Conservation (phyloP, 2,113 vertebrate species). For the Mola mola region DNA sequence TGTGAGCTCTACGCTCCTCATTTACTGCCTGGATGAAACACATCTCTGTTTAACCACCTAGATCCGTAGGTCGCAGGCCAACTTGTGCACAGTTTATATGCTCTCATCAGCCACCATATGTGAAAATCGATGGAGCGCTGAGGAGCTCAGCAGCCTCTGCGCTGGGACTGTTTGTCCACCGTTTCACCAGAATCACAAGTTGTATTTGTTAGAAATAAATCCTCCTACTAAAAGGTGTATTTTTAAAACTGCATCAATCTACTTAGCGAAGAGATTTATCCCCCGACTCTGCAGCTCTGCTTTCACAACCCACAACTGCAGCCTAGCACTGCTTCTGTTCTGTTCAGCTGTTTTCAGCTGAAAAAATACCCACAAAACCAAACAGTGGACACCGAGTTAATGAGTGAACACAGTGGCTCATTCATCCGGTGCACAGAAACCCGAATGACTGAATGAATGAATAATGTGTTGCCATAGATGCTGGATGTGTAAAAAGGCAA, state of each 20-base stretch:
- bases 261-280: no score
- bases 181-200: slow-evolving; percentile 9
- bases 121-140: slow-evolving; percentile 55
- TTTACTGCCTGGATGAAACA: not conserved
- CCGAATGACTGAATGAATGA: no score
- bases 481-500: no score
- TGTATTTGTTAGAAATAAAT: slow-evolving; percentile 17
- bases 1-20: slow-evolving; percentile 7
- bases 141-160: not conserved
- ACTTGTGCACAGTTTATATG: slow-evolving; percentile 28
- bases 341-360: no score
- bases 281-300: no score
- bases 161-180: slow-evolving; percentile 4
- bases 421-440: no score
- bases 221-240: no score
- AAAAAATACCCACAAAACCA: no score
- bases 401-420: no score
- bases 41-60: slow-evolving; percentile 20
- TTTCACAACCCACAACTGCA: slow-evolving; percentile 13
- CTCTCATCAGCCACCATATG: slow-evolving; percentile 34
- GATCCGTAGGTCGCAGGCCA: slow-evolving; percentile 30
- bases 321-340: no score
- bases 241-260: slow-evolving; percentile 18
- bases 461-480: no score
- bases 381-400: no score